Evolutionary conservation across 2,113 vertebrate species (phyloP).

Genomic region (Copsychus sechellarum): DNA sequence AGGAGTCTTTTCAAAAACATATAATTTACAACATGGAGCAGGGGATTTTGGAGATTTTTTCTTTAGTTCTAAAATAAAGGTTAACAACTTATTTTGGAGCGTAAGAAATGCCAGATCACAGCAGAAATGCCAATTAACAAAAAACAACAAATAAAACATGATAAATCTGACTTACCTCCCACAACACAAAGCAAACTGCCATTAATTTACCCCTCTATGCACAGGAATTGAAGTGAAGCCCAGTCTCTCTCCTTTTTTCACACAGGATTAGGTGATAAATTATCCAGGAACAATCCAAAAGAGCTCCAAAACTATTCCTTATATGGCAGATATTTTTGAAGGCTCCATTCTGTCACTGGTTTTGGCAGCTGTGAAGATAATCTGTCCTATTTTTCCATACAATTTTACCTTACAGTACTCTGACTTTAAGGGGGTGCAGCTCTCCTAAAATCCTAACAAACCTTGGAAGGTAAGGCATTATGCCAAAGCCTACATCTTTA

Average conservation of each 20-base stretch:
- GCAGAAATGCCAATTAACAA: background rate
- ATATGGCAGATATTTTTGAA: conserved; percentile 3
- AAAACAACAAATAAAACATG: background rate
- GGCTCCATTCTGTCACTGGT: background rate
- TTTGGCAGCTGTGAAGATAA: background rate
- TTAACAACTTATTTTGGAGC: background rate
- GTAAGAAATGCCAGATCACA: background rate
- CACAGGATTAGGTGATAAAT: conserved; percentile 43
- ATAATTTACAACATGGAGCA: background rate
- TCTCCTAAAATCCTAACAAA: background rate
- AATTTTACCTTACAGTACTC: background rate
- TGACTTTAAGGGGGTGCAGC: background rate
- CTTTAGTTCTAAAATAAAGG: background rate
- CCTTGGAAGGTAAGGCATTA: background rate
- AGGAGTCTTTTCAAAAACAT: background rate
- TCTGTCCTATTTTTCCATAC: background rate
- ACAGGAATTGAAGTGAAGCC: conserved; percentile 31
- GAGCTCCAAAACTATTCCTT: conserved; percentile 30
- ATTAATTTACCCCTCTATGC: background rate
- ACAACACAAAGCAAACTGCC: conserved; percentile 48
- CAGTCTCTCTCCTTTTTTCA: conserved; percentile 44
- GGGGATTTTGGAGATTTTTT: background rate
- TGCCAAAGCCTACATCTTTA: background rate
- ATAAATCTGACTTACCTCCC: conserved; percentile 32
- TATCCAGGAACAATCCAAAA: conserved; percentile 31